These are phyloP conservation scores for Agrochola circellaris DNA, from an alignment of 2,888 invertebrate species.

Conservation along the genomic window DNA sequence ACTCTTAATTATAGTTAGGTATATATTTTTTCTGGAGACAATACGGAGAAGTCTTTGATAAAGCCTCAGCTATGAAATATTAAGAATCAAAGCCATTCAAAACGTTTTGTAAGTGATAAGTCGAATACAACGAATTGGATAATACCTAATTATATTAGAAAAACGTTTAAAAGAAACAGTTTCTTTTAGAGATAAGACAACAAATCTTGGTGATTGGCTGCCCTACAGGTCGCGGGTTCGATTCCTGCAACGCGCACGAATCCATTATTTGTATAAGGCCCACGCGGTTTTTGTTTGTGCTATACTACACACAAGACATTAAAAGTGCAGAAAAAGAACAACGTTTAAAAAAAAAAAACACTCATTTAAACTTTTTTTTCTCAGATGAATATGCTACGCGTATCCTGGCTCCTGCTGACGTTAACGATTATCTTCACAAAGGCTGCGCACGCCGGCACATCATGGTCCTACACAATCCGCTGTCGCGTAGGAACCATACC, in stretches of 20 bases:
- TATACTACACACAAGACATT: background rate
- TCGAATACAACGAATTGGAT: background rate
- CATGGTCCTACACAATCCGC: background rate
- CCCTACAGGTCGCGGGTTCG: background rate
- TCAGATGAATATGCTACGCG: constrained; percentile 45
- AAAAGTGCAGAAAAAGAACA: background rate
- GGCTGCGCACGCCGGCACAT: background rate
- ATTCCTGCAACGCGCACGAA: background rate
- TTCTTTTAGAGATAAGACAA: background rate
- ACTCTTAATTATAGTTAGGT: no score
- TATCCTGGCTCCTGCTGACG: constrained; percentile 14
- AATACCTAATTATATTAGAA: background rate
- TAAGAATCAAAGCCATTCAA: background rate
- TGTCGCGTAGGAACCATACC: constrained; percentile 3
- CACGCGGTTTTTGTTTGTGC: background rate
- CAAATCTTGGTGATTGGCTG: background rate
- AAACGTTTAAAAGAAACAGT: background rate
- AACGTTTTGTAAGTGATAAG: background rate
- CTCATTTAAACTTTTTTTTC: constrained; percentile 9
- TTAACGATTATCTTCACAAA: constrained; percentile 12
- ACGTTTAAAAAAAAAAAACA: background rate
- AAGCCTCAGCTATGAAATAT: no score
- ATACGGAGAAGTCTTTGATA: no score
- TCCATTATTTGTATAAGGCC: background rate
- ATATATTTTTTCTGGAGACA: no score